Percentiles rank a stretch among this genome's conserved stretches.
Conservation (phyloP, 2,888 invertebrate genomes). For the Chaitophorus viminalis region DNA sequence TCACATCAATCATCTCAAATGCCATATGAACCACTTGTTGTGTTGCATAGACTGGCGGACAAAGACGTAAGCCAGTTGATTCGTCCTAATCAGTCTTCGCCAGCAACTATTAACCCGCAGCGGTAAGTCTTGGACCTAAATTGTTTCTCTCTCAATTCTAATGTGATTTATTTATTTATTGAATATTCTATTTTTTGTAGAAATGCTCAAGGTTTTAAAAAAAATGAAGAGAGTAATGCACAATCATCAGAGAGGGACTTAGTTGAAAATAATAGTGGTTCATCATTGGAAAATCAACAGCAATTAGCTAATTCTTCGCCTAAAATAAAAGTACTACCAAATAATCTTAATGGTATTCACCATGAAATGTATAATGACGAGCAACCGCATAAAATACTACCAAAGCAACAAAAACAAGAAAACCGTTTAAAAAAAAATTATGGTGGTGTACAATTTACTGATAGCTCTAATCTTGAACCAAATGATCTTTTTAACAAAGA, state of each 20-base stretch:
- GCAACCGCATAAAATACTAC: neutral
- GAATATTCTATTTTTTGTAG: constrained; percentile 13
- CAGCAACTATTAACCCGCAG: neutral
- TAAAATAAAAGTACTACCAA: neutral
- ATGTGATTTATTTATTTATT: neutral
- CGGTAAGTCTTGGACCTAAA: neutral
- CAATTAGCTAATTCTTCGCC: neutral
- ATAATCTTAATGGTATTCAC: neutral
- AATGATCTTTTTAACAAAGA: neutral
- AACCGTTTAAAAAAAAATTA: neutral
- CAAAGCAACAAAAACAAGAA: neutral
- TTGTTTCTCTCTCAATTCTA: neutral
- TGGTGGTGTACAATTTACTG: neutral
- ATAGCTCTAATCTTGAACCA: neutral
- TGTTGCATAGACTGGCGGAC: constrained; percentile 42
- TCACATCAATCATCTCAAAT: constrained; percentile 36
- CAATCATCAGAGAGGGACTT: neutral
- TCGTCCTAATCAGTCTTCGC: neutral
- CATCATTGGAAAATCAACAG: neutral
- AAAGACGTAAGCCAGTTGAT: constrained; percentile 32
- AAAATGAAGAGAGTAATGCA: neutral
- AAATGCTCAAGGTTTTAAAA: constrained; percentile 26
- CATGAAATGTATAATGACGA: neutral
- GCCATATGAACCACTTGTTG: constrained; percentile 45
- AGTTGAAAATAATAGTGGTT: neutral